These are phyloP conservation scores for Pocota personata DNA, from an alignment of 2,888 invertebrate species.

Conservation along the genomic window DNA sequence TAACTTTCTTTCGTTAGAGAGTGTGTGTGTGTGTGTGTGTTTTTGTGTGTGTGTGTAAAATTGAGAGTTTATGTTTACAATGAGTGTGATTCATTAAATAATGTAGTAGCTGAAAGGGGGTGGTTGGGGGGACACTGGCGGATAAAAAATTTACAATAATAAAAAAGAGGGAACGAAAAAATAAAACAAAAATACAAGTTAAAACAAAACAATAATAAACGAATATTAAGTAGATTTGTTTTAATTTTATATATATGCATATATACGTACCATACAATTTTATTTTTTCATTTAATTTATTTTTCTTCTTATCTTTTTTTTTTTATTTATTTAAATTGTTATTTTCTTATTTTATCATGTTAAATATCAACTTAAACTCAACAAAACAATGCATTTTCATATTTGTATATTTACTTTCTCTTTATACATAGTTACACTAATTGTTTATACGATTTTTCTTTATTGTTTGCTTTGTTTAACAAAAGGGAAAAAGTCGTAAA, in stretches of 20 bases:
- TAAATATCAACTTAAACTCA: conserved; percentile 74
- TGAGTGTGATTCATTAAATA: conserved; percentile 42
- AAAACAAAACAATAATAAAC: conserved; percentile 64
- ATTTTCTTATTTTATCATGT: conserved; percentile 58
- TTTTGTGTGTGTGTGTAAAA: conserved; percentile 78
- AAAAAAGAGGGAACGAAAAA: conserved; percentile 40
- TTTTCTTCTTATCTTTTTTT: too few species aligned
- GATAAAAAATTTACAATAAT: conserved; percentile 56
- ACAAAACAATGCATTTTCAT: conserved; percentile 72
- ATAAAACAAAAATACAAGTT: conserved; percentile 47
- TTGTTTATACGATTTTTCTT: conserved; percentile 64
- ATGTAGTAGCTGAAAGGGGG: conserved; percentile 41
- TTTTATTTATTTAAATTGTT: conserved; percentile 67
- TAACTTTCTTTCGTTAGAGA: conserved; percentile 44
- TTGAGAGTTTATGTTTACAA: conserved; percentile 76
- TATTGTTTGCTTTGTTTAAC: conserved; percentile 69
- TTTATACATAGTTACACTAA: conserved; percentile 73
- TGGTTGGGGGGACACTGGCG: conserved; percentile 29
- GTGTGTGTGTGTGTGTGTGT: conserved; percentile 64
- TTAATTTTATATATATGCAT: conserved; percentile 52
- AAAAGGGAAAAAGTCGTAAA: conserved; percentile 70
- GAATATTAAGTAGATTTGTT: conserved; percentile 71
- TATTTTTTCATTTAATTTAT: conserved; percentile 12
- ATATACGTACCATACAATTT: conserved; percentile 63
- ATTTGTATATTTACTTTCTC: conserved; percentile 67